Percentiles rank a stretch among this genome's conserved stretches.
phyloP scores from a whole-genome alignment of 2,797 vertebrate genomes.

The Pipistrellus pipistrellus region DNA sequence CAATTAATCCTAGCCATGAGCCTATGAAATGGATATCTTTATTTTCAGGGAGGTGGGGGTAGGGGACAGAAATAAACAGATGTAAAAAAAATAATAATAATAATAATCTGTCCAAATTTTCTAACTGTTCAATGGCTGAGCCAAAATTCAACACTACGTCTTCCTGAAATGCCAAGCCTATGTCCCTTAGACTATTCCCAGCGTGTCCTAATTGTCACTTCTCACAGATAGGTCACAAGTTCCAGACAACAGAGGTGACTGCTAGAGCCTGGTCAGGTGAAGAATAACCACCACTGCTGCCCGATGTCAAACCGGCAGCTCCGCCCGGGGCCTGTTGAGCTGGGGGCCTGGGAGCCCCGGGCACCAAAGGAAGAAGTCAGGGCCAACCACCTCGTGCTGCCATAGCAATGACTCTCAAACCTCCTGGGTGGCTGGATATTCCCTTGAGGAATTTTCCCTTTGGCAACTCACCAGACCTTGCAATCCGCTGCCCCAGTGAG shows the following conservation, averaged over 20 bases:
- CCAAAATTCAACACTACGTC: not conserved
- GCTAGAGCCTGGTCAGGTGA: not conserved
- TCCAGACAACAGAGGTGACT: slow-evolving; percentile 8
- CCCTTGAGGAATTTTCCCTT: slow-evolving; percentile 70
- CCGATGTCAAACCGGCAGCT: slow-evolving; percentile 11
- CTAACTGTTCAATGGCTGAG: not conserved
- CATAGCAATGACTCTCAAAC: slow-evolving; percentile 14
- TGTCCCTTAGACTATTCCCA: not conserved
- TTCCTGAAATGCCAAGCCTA: not conserved
- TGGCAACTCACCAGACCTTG: slow-evolving; percentile 40
- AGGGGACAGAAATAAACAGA: not conserved
- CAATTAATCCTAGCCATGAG: not conserved
- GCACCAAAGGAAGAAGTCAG: not conserved
- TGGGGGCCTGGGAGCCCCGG: not conserved
- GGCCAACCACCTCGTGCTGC: slow-evolving; percentile 26
- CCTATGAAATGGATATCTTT: not conserved
- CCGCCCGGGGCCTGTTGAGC: not conserved
- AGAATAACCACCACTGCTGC: not conserved
- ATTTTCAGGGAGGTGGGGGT: not conserved
- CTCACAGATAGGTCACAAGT: not conserved
- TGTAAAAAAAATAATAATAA: not conserved
- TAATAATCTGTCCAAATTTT: slow-evolving; percentile 2
- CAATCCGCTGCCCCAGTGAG: not conserved
- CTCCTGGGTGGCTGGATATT: slow-evolving; percentile 46
- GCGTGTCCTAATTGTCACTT: not conserved